Base-by-base conservation (phyloP, 2,113 vertebrate genomes). In the Tympanuchus pallidicinctus region DNA sequence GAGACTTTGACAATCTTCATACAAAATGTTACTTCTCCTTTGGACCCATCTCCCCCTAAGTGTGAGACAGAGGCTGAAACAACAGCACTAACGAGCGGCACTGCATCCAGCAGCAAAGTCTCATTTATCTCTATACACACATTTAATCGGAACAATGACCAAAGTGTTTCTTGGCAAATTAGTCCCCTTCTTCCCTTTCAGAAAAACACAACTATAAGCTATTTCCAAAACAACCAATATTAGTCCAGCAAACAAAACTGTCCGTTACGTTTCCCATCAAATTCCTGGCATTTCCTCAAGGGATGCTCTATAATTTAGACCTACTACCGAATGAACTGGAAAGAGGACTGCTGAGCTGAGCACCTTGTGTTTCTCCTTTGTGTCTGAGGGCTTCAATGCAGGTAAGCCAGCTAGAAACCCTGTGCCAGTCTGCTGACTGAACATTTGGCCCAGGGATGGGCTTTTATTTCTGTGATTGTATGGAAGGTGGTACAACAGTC, bases 221-320 rank as follows among this genome's bases (percentile, higher is more conserved):
- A 89, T 71, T 94, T 89, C 91, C 69, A 65, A 91, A 95, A 69
- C 94, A 92, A 93, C 93, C 87, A 92, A 83, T 92, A 94, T 52
- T 74, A 90, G 84, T 80, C 88, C 79, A 82, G 81, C 85, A 82
- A 75, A 81, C 54, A 78, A 86, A 94, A 91, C 73, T 27, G 24
- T 72, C 61, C 6, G 1, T 84, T 90, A 63, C 3, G 0, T 73
- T 95, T 94, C 91, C 85, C 87, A 88, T 86, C 79, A 86, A 64
- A 91, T 57, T 32, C 70, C 24, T 86, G 92, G 91, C 70, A 21
- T 52, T 69, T 36, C 18, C 67, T 88, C 73, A 64, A 88, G 40
- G 1, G 64, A 86, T 78, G 61, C 36, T 91, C 89, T 86, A 48
- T 42, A 85, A 88, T 83, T 71, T 25, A 80, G 71, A 87, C 2